Evolutionary conservation across 2,113 vertebrate species (phyloP), one percentile per base, ranked within the genome.

Genomic region (Pleuronectes platessa): DNA sequence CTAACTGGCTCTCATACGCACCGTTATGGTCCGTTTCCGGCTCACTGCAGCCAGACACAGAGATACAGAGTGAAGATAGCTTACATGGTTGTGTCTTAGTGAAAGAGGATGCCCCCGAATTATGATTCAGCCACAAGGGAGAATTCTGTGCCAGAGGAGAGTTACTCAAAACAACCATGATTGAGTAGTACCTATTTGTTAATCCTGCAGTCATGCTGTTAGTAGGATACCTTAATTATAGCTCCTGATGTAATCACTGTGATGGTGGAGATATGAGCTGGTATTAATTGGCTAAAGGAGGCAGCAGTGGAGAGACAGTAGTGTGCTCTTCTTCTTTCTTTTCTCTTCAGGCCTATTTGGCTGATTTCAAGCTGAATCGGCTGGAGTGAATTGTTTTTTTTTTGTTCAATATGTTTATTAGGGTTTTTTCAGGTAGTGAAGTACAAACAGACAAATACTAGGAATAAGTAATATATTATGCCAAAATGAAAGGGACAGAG

Each of bases 11-110:
- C 51, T 9, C 20, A 3, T n/a, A n/a, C 51, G 65, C 68, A 86
- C 90, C 18, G 60, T 83, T 93, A 89, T 92, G 92, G 92, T 88
- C 87, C 26, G 77, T 82, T 93, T 94, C 92, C 92, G 93, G 92
- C 82, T 82, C 79, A 10, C 40, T 71, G 64, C 45, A 61, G 68
- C 73, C 78, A 85, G 86, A 89, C 79, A 78, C 74, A 78, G 17
- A 84, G 54, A 78, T 23, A 42, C 45, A 70, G 74, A 72, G 62
- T 62, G 76, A 24, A 23, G n/a, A 5, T 2, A 40, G 18, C 26
- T 53, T 58, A 49, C 64, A 81, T 84, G 79, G 63, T 79, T 71
- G 35, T 77, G 77, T 68, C 18, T 79, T n/a, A 68, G 69, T 20
- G 68, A 81, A 79, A 31, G 54, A 91, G 87, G 86, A 87, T 82